Evolutionary conservation across 1,140 invertebrate genomes (phyloP), one percentile per base, ranked within the genome.

Genomic region (Cecropterus lyciades): DNA sequence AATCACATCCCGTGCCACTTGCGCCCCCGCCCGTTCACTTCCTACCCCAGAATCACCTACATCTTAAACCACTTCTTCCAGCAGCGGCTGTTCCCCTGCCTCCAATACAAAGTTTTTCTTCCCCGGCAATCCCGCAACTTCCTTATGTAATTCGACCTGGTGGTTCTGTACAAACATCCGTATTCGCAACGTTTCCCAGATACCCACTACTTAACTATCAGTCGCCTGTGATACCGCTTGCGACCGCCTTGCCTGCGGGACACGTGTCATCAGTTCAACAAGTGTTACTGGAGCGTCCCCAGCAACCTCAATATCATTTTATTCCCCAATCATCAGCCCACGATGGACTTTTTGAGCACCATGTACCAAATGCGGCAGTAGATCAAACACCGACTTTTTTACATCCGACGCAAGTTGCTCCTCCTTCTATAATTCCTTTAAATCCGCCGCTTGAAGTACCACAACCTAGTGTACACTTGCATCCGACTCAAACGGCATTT

Each of bases 101-200:
- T 13, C 77, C 79, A 8, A 24, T 77, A 27, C 60, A 63, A 43
- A 20, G 16, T 42, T 63, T 52, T 14, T 52, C 48, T 6, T 66
- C 81, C 7, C 80, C 77, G 17, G 64, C 72, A 7, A 65, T 78
- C 24, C 73, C 78, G 11, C 84, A 84, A 67, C 67, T 77, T 30
- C 82, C 79, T 0, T 91, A 89, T 33, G 72, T 91, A 1, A 77
- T 93, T 6, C 83, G 88, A 9, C 91, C 89, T 11, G 92, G 92
- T 8, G 81, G 86, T 69, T 81, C 91, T 15, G 76, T 91, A 0
- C 91, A 92, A 55, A 86, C 87, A 13, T 92, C 92, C 3, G 71
- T 81, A 40, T 93, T 92, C 48, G 89, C 90, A 0, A 89, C 84
- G 0, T 93, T 86, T 62, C 92, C 92, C 6, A 82, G 84, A 66